phyloP scores from a whole-genome alignment of 2,888 invertebrate species.

The Cyaniris semiargus region DNA sequence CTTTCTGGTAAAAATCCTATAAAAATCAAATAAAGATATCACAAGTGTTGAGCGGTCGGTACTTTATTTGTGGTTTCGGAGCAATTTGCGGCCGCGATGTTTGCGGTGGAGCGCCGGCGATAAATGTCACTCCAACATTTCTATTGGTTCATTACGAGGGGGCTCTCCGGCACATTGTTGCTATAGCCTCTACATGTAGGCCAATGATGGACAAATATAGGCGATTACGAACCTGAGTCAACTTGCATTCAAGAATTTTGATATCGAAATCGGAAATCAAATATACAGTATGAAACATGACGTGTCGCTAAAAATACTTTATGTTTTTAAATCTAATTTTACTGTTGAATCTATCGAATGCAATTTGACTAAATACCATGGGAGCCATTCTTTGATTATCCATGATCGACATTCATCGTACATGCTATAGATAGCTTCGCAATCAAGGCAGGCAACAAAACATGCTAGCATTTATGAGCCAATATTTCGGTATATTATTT shows the following conservation, averaged over 20 bases:
- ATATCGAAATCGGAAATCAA: too few relatives aligned
- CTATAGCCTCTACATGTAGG: background rate
- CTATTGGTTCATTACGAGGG: slow-evolving; percentile 20
- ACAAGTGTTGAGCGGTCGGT: background rate
- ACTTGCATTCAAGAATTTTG: too few relatives aligned
- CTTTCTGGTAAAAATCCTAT: background rate
- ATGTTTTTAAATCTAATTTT: too few relatives aligned
- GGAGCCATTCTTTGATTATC: too few relatives aligned
- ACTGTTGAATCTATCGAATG: too few relatives aligned
- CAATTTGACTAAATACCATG: too few relatives aligned
- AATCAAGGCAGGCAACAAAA: background rate
- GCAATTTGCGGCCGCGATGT: slow-evolving; percentile 68
- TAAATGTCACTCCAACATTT: slow-evolving; percentile 19
- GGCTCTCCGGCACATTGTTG: background rate
- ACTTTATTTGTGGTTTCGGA: slow-evolving; percentile 45
- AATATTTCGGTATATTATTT: background rate
- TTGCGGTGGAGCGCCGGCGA: slow-evolving; percentile 36
- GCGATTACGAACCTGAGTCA: too few relatives aligned
- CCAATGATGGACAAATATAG: background rate
- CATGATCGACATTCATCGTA: too few relatives aligned
- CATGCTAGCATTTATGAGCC: background rate
- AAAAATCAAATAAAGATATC: background rate
- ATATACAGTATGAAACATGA: too few relatives aligned
- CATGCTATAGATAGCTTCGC: background rate
- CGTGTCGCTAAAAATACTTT: too few relatives aligned